These are phyloP conservation scores for Rhynchophorus ferrugineus DNA, from an alignment of 1,140 invertebrate species.

Conservation along the genomic window DNA sequence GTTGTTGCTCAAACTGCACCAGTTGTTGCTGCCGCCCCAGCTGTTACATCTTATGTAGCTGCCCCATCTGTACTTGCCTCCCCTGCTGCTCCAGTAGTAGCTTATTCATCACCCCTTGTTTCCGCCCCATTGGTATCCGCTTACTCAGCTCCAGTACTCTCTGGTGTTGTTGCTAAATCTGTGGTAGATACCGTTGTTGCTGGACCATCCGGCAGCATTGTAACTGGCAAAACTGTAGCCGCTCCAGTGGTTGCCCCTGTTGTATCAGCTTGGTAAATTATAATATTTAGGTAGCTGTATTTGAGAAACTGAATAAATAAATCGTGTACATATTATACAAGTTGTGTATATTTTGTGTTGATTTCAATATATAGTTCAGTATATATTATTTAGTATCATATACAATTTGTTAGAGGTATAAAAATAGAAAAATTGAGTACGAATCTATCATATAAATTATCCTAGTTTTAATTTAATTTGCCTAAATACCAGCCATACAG, in stretches of 20 bases:
- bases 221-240: not conserved
- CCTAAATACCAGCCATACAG: too few relatives aligned
- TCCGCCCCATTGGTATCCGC: conserved; percentile 11
- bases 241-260: not conserved
- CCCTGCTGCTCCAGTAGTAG: conserved; percentile 2
- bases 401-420: too few relatives aligned
- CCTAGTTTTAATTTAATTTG: too few relatives aligned
- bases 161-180: not conserved
- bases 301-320: too few relatives aligned
- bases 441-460: too few relatives aligned
- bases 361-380: too few relatives aligned
- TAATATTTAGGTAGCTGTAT: too few relatives aligned
- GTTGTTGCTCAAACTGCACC: conserved; percentile 14
- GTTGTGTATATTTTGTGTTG: too few relatives aligned
- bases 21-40: conserved; percentile 2
- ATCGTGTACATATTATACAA: too few relatives aligned
- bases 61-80: not conserved
- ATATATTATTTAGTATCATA: too few relatives aligned
- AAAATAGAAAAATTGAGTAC: too few relatives aligned
- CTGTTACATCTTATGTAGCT: conserved; percentile 1
- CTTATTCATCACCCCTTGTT: not conserved
- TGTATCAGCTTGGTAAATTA: conserved; percentile 1
- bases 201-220: not conserved
- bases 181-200: not conserved
- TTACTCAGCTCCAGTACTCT: not conserved